phyloP scores from a whole-genome alignment of 2,888 invertebrate species.

The Cactoblastis cactorum region DNA sequence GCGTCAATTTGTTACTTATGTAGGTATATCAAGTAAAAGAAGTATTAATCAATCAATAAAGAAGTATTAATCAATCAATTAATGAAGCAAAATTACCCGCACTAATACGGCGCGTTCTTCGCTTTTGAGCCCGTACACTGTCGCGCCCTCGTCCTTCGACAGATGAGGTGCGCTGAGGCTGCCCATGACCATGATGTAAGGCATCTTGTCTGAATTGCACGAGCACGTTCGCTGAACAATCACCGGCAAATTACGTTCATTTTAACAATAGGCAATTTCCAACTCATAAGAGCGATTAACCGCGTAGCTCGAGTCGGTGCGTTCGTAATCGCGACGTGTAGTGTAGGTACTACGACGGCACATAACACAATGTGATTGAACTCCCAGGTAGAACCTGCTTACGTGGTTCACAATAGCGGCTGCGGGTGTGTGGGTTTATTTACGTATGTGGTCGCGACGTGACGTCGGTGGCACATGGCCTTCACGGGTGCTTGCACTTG shows the following conservation, averaged over 20 bases:
- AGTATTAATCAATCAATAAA: neutral
- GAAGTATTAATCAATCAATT: neutral
- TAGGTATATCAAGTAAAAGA: neutral
- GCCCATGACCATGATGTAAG: constrained; percentile 75
- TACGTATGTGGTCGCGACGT: constrained; percentile 41
- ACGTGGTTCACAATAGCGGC: constrained; percentile 35
- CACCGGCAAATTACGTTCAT: constrained; percentile 45
- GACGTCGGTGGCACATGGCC: constrained; percentile 57
- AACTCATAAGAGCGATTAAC: constrained; percentile 23
- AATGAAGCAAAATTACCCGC: constrained; percentile 34
- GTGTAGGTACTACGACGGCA: constrained; percentile 35
- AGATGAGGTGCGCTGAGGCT: constrained; percentile 65
- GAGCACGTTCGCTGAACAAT: constrained; percentile 27
- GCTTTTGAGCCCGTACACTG: constrained; percentile 70
- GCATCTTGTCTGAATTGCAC: constrained; percentile 47
- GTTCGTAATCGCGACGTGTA: constrained; percentile 41
- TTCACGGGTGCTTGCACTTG: constrained; percentile 61
- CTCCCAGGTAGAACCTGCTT: constrained; percentile 47
- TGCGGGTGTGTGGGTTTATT: constrained; percentile 29
- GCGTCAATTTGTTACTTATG: neutral
- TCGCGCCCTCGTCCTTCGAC: constrained; percentile 68
- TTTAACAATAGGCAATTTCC: constrained; percentile 30
- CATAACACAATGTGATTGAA: constrained; percentile 48
- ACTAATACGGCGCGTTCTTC: constrained; percentile 60
- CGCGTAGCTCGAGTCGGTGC: constrained; percentile 38